A percentile compares a stretch with the other conserved stretches of the same genome.
phyloP scores from a whole-genome alignment of 2,113 vertebrate species.

The Pantherophis guttatus region DNA sequence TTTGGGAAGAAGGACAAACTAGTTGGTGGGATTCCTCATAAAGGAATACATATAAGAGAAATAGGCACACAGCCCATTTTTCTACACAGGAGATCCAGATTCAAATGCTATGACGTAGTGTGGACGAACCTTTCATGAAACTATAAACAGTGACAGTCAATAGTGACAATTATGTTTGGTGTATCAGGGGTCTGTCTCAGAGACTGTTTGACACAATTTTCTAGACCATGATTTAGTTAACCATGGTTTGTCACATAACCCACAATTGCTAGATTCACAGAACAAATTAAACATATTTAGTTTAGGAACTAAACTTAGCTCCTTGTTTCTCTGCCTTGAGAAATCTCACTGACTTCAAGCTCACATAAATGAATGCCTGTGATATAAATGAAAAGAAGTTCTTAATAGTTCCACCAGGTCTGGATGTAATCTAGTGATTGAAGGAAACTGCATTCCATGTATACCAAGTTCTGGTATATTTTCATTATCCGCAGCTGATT shows the following conservation, averaged over 20 bases:
- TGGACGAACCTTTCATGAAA: not conserved
- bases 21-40: not conserved
- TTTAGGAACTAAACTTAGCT: not conserved
- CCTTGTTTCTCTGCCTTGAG: not conserved
- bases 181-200: not conserved
- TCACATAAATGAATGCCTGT: not conserved
- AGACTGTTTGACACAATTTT: not conserved
- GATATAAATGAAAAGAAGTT: not conserved
- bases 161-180: not conserved
- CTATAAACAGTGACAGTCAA: not conserved
- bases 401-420: not conserved
- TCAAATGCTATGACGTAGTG: not conserved
- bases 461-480: not conserved
- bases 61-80: not conserved
- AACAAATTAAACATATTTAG: not conserved
- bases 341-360: not conserved
- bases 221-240: not conserved
- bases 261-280: not conserved
- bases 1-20: not conserved
- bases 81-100: not conserved
- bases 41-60: not conserved
- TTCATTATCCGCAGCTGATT: not conserved
- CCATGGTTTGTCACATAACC: not conserved
- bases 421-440: not conserved
- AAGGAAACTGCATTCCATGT: not conserved